Percentiles rank a stretch among this genome's conserved stretches.
Evolutionary conservation across 2,797 vertebrate species (phyloP).

Genomic region (Garrulus glandarius): DNA sequence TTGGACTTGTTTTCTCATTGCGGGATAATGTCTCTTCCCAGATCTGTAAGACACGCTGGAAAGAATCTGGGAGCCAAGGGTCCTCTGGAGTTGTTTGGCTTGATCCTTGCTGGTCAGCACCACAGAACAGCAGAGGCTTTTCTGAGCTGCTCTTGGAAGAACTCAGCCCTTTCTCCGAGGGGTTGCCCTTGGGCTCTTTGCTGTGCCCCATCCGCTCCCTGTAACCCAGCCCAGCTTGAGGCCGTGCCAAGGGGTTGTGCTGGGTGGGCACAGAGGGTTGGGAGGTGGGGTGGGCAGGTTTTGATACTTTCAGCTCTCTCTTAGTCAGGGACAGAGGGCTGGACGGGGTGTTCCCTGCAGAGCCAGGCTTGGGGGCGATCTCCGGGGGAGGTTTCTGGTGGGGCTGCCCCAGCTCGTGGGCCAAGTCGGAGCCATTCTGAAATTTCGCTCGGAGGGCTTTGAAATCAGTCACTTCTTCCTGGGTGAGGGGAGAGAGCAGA

Average conservation of each 20-base stretch:
- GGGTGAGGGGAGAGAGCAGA: constrained; percentile 1
- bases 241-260: neutral
- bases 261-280: neutral
- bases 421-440: constrained; percentile 75
- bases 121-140: neutral
- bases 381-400: neutral
- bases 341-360: neutral
- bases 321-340: neutral
- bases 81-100: neutral
- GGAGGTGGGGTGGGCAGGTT: neutral
- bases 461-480: constrained; percentile 83
- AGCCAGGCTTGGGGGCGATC: neutral
- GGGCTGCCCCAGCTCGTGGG: neutral
- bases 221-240: neutral
- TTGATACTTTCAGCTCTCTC: neutral
- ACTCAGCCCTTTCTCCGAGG: neutral
- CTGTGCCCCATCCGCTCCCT: rapidly evolving
- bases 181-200: neutral
- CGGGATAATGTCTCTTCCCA: constrained; percentile 64
- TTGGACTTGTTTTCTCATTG: neutral
- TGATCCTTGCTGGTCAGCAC: neutral
- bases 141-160: neutral
- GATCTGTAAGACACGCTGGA: constrained; percentile 50
- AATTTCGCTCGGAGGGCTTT: constrained; percentile 88
- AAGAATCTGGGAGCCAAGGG: neutral